Percentiles rank a stretch among this genome's conserved stretches.
These are phyloP conservation scores for Gallinago solitaria DNA, from an alignment of 2,797 vertebrate species.

Conservation along the genomic window DNA sequence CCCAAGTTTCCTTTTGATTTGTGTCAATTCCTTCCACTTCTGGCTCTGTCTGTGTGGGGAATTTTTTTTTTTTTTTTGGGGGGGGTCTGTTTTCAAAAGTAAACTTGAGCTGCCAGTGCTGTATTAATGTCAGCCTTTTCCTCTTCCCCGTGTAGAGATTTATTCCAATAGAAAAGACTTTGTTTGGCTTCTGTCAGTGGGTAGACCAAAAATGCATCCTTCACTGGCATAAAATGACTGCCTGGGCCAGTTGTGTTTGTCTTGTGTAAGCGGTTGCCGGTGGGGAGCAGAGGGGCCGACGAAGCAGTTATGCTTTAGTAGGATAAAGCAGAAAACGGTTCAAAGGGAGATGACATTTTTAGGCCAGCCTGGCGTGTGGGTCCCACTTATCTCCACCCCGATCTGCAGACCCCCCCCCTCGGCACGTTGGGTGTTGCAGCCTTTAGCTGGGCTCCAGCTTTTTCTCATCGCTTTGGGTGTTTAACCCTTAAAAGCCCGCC, in stretches of 20 bases:
- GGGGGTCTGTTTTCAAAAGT: constrained; percentile 37
- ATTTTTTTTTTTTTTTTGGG: neutral
- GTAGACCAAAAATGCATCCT: constrained; percentile 62
- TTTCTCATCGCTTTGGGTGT: neutral
- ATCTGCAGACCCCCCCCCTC: neutral
- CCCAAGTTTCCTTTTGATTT: constrained; percentile 34
- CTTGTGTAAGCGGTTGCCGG: neutral
- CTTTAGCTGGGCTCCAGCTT: neutral
- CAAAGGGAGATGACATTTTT: neutral
- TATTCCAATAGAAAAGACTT: constrained; percentile 51
- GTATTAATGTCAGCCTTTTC: constrained; percentile 45
- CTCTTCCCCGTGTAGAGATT: constrained; percentile 26
- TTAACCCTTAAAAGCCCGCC: fast-evolving
- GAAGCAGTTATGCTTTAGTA: neutral
- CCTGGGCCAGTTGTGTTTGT: constrained; percentile 14
- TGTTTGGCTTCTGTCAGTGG: constrained; percentile 60
- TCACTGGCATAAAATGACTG: constrained; percentile 22
- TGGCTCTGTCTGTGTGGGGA: neutral
- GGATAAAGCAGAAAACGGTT: neutral
- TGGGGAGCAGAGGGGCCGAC: neutral
- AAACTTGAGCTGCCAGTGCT: constrained; percentile 1
- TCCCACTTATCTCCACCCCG: neutral
- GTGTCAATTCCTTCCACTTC: constrained; percentile 24
- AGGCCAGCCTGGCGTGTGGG: neutral
- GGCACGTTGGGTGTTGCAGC: neutral